phyloP scores from a whole-genome alignment of 2,888 invertebrate genomes.

The Acanthosepion lycidas region DNA sequence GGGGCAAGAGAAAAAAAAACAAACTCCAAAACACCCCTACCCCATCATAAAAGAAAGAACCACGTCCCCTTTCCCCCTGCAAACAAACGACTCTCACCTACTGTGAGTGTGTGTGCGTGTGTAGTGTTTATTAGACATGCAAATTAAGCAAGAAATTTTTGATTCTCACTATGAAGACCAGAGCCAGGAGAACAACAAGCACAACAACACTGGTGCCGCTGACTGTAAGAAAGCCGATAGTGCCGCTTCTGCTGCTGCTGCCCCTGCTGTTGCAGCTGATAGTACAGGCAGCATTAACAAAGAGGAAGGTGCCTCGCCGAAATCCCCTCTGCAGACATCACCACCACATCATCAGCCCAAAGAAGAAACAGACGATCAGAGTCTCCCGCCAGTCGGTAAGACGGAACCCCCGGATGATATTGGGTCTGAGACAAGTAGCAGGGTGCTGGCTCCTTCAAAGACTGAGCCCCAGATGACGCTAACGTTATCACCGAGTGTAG shows the following conservation, averaged over 20 bases:
- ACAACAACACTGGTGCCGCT: conserved; percentile 15
- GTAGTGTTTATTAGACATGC: conserved; percentile 39
- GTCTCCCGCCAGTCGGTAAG: conserved; percentile 4
- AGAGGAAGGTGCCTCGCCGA: background rate
- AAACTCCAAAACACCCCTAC: no score
- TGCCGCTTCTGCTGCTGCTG: conserved; percentile 24
- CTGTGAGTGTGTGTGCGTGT: background rate
- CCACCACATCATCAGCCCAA: background rate
- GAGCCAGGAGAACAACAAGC: background rate
- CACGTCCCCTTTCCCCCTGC: background rate
- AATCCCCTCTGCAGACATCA: background rate
- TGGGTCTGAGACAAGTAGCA: background rate
- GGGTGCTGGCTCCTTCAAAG: conserved; percentile 38
- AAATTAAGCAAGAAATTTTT: conserved; percentile 46
- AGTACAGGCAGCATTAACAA: background rate
- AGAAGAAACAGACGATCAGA: background rate
- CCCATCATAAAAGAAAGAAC: no score
- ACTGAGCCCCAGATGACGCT: conserved; percentile 44
- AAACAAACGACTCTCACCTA: background rate
- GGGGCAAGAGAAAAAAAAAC: background rate
- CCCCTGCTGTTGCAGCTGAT: background rate
- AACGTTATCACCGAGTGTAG: background rate
- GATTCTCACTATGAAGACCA: conserved; percentile 46
- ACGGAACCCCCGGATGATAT: conserved; percentile 41
- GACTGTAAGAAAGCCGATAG: conserved; percentile 20